Evolutionary conservation across 2,797 vertebrate genomes (phyloP).

Genomic region (Ceyx erithaca): DNA sequence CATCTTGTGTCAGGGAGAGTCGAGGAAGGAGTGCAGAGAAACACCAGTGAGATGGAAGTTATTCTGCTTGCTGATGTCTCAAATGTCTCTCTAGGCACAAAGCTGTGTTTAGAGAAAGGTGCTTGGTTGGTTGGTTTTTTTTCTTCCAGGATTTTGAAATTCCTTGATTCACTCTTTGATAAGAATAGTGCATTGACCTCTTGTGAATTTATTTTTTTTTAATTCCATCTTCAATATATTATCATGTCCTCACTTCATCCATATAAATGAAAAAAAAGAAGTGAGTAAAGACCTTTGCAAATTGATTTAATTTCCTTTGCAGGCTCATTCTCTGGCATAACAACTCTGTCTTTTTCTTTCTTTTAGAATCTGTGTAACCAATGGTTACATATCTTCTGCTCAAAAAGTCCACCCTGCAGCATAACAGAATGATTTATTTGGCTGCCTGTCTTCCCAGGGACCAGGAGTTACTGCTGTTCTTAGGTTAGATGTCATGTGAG

Average conservation of each 20-base stretch:
- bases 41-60: neutral
- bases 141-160: neutral
- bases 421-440: neutral
- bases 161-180: neutral
- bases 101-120: neutral
- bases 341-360: neutral
- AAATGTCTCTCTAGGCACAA: neutral
- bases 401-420: neutral
- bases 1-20: neutral
- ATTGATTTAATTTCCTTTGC: constrained; percentile 10
- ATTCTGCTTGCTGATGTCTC: neutral
- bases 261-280: too few species aligned
- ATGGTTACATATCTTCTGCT: neutral
- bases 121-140: neutral
- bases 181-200: neutral
- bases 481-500: neutral
- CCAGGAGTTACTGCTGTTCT: neutral
- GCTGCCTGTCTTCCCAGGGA: neutral
- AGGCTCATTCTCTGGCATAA: neutral
- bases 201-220: neutral
- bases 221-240: neutral
- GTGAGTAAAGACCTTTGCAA: neutral
- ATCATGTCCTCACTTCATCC: neutral
- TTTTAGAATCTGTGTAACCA: neutral
- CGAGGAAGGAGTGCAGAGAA: neutral